Evolutionary conservation across 2,888 invertebrate species (phyloP).

Genomic region (Agrotis ipsilon): DNA sequence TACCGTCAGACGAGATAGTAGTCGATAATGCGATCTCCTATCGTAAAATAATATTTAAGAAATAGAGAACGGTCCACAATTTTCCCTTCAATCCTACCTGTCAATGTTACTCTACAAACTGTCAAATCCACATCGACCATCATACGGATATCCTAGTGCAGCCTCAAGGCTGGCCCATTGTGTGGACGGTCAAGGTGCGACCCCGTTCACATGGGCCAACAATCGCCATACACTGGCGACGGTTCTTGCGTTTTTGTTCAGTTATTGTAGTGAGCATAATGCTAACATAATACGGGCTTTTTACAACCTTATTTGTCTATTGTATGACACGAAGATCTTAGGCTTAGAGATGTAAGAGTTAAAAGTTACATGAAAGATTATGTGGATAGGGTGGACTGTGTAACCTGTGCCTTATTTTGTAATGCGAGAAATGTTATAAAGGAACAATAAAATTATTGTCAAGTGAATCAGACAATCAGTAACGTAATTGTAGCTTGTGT

Average conservation of each 20-base stretch:
- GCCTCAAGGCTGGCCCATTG: slow-evolving; percentile 57
- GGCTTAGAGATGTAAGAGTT: slow-evolving; percentile 38
- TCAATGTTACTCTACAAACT: slow-evolving; percentile 18
- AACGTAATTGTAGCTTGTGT: not conserved
- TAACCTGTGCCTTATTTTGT: slow-evolving; percentile 17
- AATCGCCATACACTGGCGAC: slow-evolving; percentile 64
- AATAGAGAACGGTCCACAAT: not conserved
- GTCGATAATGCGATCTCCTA: too few relatives aligned
- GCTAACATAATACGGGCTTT: slow-evolving; percentile 50
- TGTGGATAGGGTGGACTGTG: not conserved
- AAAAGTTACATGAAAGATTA: slow-evolving; percentile 31
- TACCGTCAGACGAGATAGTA: too few relatives aligned
- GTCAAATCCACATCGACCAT: slow-evolving; percentile 31
- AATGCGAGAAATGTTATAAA: slow-evolving; percentile 1
- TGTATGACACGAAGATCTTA: slow-evolving; percentile 40
- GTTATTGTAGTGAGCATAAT: slow-evolving; percentile 60
- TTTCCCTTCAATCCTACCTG: not conserved
- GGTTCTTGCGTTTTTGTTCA: slow-evolving; percentile 49
- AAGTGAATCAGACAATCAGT: slow-evolving; percentile 2
- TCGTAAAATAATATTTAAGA: too few relatives aligned
- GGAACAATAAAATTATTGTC: slow-evolving; percentile 11
- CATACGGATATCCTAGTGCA: slow-evolving; percentile 68
- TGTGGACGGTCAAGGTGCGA: slow-evolving; percentile 77
- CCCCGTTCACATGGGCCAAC: slow-evolving; percentile 77
- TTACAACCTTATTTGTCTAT: slow-evolving; percentile 36